Evolutionary conservation across 2,888 invertebrate genomes (phyloP).

Genomic region (Sinelater perroti): DNA sequence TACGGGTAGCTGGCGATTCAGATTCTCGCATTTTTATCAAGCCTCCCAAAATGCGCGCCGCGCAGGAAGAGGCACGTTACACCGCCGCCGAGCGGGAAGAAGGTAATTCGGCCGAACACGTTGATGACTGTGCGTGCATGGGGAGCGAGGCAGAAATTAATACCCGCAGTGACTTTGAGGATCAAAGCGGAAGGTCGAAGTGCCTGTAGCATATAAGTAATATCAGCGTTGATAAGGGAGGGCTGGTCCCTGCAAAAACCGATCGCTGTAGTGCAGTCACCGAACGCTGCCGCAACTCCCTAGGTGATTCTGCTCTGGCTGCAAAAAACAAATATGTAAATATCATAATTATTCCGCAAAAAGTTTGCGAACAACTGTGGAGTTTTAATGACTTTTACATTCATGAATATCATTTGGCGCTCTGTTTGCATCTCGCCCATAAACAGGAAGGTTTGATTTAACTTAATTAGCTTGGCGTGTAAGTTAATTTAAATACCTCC

Average conservation of each 20-base stretch:
- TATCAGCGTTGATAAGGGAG: constrained; percentile 3
- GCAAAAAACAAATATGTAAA: constrained; percentile 19
- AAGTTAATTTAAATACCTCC: too few relatives aligned
- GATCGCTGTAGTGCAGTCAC: not conserved
- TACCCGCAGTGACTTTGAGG: constrained; percentile 20
- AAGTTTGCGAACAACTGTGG: constrained; percentile 6
- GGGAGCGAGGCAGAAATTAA: constrained; percentile 19
- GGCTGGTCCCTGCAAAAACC: not conserved
- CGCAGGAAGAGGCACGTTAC: too few relatives aligned
- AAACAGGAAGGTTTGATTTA: too few relatives aligned
- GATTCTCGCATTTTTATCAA: too few relatives aligned
- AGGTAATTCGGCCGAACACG: constrained; percentile 22
- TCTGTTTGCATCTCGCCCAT: too few relatives aligned
- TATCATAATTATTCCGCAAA: constrained; percentile 9
- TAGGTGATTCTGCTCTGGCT: not conserved
- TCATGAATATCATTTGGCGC: constrained; percentile 13
- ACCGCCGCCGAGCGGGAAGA: constrained; percentile 14
- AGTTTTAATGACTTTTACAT: constrained; percentile 20
- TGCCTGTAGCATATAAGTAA: not conserved
- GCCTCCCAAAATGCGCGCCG: too few relatives aligned
- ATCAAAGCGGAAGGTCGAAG: constrained; percentile 21
- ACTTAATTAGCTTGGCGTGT: too few relatives aligned
- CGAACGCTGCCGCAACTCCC: not conserved
- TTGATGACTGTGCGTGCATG: constrained; percentile 16
- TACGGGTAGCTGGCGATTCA: too few relatives aligned